Percentiles rank a stretch among this genome's conserved stretches.
phyloP scores from a whole-genome alignment of 2,888 invertebrate genomes.

The Campopleginae sp. region DNA sequence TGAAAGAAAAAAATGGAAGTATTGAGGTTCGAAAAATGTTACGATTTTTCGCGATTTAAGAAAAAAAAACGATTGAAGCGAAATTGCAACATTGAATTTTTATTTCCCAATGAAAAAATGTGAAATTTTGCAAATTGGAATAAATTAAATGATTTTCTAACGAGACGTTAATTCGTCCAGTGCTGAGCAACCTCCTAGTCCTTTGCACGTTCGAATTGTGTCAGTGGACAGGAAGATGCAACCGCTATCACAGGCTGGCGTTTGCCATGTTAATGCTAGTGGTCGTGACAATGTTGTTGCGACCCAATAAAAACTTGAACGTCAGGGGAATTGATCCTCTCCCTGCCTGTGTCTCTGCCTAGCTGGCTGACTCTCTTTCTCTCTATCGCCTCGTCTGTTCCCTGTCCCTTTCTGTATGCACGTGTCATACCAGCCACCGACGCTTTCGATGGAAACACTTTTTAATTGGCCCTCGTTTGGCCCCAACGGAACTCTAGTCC shows the following conservation, averaged over 20 bases:
- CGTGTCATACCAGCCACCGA: slow-evolving; percentile 57
- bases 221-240: slow-evolving; percentile 29
- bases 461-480: slow-evolving; percentile 63
- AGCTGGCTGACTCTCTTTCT: slow-evolving; percentile 1
- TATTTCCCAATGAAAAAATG: neutral
- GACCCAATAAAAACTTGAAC: slow-evolving; percentile 19
- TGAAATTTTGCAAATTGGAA: neutral
- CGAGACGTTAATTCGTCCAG: neutral
- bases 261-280: slow-evolving; percentile 35
- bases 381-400: neutral
- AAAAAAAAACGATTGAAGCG: neutral
- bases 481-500: slow-evolving; percentile 36
- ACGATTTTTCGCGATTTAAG: neutral
- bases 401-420: slow-evolving; percentile 43
- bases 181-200: neutral
- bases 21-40: no score
- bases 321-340: slow-evolving; percentile 39
- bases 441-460: slow-evolving; percentile 62
- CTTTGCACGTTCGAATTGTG: slow-evolving; percentile 42
- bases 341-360: slow-evolving; percentile 22
- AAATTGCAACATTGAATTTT: no score
- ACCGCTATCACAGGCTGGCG: slow-evolving; percentile 38
- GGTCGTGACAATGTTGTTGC: slow-evolving; percentile 14
- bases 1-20: neutral
- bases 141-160: neutral